Evolutionary conservation across 2,797 vertebrate genomes (phyloP).

Genomic region (Salarias fasciatus): DNA sequence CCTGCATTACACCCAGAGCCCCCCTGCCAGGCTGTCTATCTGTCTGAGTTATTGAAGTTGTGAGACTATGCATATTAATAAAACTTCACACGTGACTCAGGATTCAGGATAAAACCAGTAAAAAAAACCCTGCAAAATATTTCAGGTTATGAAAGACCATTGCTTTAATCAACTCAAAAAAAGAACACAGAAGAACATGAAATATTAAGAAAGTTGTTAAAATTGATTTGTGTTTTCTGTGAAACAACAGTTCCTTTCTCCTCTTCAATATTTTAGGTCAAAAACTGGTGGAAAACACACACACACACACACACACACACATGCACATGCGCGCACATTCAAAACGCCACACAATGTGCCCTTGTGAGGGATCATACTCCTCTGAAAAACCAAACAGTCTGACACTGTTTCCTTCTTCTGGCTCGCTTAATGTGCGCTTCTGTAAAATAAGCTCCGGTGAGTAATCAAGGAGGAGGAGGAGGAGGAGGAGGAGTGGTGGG

Average conservation of each 20-base stretch:
- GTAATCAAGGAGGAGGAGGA: constrained; percentile 91
- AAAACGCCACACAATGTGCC: constrained; percentile 78
- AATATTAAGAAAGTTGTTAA: too few species aligned
- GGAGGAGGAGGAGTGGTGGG: constrained; percentile 86
- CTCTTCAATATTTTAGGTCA: constrained; percentile 54
- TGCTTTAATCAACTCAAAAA: too few species aligned
- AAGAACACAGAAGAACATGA: too few species aligned
- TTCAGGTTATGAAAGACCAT: too few species aligned
- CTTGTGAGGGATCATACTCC: constrained; percentile 93
- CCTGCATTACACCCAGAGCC: too few species aligned
- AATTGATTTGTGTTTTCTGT: too few species aligned
- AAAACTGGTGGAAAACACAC: constrained; percentile 72
- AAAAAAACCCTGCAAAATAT: too few species aligned
- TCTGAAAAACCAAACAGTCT: constrained; percentile 86
- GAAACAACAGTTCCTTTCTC: constrained; percentile 14
- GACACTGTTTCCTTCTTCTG: constrained; percentile 95
- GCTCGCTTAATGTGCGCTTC: constrained; percentile 93
- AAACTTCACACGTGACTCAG: too few species aligned
- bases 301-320: constrained; percentile 37
- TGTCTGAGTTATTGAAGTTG: neutral
- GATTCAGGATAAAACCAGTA: too few species aligned
- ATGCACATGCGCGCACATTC: too few species aligned
- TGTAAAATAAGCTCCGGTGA: constrained; percentile 97
- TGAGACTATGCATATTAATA: neutral
- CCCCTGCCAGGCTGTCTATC: too few species aligned